These are phyloP conservation scores for Calameuta idolon DNA, from an alignment of 2,888 invertebrate species.

Conservation along the genomic window DNA sequence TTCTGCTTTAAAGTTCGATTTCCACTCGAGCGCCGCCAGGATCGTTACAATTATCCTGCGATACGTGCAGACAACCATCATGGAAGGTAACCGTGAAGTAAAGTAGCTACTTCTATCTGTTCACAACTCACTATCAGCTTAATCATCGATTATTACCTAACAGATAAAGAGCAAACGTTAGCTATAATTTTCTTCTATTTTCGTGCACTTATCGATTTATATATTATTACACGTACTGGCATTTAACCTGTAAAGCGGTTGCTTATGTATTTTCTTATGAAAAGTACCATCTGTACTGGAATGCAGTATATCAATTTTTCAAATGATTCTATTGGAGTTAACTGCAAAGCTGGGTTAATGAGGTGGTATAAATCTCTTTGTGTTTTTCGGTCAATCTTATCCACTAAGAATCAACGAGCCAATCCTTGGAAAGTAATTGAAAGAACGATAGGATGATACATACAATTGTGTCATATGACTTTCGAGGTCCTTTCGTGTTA, in stretches of 20 bases:
- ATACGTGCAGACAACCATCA: not conserved
- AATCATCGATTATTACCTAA: not conserved
- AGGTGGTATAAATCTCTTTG: not conserved
- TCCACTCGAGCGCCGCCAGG: not conserved
- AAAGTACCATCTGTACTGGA: not conserved
- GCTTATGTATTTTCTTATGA: not conserved
- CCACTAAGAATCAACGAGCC: not conserved
- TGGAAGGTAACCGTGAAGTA: not conserved
- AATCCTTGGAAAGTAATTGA: not conserved
- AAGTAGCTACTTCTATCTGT: not conserved
- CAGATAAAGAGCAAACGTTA: not conserved
- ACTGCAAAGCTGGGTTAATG: too few species aligned
- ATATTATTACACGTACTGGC: not conserved
- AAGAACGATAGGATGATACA: not conserved
- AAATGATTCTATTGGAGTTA: too few species aligned
- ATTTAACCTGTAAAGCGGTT: not conserved
- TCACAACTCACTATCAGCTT: not conserved
- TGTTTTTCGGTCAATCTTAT: not conserved
- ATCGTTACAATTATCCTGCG: not conserved
- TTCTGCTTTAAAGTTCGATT: not conserved
- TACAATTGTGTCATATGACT: not conserved
- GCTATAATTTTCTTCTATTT: not conserved
- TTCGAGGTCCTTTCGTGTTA: too few species aligned
- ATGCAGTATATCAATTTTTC: not conserved
- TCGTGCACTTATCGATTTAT: not conserved